A percentile compares a stretch with the other conserved stretches of the same genome.
Conservation (phyloP, 2,888 invertebrate species). For the Seira musarum region DNA sequence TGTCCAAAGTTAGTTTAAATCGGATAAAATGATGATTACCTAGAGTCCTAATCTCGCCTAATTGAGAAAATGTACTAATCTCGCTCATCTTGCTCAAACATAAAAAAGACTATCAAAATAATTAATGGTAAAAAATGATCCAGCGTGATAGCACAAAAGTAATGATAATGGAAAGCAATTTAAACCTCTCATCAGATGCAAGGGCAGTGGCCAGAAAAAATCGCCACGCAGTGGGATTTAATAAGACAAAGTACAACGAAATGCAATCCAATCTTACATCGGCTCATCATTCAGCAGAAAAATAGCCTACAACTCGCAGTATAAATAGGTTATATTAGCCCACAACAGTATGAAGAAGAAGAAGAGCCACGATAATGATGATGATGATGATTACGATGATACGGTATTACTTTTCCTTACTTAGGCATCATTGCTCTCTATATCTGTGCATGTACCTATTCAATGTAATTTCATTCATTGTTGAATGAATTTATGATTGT, state of each 20-base stretch:
- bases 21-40: background rate
- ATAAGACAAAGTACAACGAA: constrained; percentile 32
- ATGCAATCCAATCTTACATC: constrained; percentile 27
- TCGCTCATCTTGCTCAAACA: background rate
- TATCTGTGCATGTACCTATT: background rate
- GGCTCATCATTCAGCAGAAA: background rate
- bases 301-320: too few relatives aligned
- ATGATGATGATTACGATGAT: background rate
- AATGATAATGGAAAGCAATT: constrained; percentile 40
- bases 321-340: background rate
- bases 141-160: constrained; percentile 7
- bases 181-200: constrained; percentile 21
- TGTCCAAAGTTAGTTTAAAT: background rate
- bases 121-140: constrained; percentile 19
- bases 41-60: too few relatives aligned
- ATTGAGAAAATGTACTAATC: background rate
- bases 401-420: background rate
- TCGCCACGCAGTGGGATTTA: background rate
- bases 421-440: background rate
- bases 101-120: background rate
- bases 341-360: background rate
- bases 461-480: background rate
- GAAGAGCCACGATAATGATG: too few relatives aligned
- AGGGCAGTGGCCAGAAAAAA: constrained; percentile 27
- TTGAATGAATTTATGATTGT: constrained; percentile 18